Base-by-base conservation (phyloP, 1,140 invertebrate genomes). In the Lasaia peninsularis region DNA sequence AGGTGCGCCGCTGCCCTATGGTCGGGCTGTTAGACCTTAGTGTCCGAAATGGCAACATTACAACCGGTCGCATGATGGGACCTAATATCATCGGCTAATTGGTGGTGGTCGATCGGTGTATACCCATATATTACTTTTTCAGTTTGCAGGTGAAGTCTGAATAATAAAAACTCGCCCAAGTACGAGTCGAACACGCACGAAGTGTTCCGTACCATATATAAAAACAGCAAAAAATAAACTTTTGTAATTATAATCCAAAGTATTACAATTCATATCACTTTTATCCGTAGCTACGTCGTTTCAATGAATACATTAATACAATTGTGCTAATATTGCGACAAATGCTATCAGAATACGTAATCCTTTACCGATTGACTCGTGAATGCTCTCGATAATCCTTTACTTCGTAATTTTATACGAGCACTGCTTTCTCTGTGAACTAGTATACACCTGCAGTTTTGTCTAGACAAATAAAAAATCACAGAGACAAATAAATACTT, bases 251-350 rank as follows among this genome's bases (percentile, higher is more conserved):
- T 40, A 40, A 40, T 40, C 37, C 37, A 16, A 16, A 18, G 16
- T 10, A 44, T 44, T 44, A 44, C 40, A 44, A 44, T 44, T 44
- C 40, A 44, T 44, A 44, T 44, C 40, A 44, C 40, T 44, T 44
- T 44, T 18, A 21, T 16, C 40, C 40, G 40, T 11, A 21, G 40
- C 40, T 48, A 48, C 18, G 18, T 20, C 40, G 12, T 40, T 14
- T 40, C 40, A 48, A 48, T 48, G 40, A 48, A 48, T 48, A 48
- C 20, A 48, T 40, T 40, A 48, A 20, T 16, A 48, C 40, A 11
- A 48, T 48, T 48, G 40, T 48, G 16, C 40, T 48, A 48, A 48
- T 48, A 48, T 48, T 48, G 40, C 40, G 40, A 48, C 40, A 48
- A 48, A 20, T 48, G 40, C 40, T 20, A 48, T 48, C 40, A 48